Base-by-base conservation (phyloP, 2,113 vertebrate genomes). In the Takifugu bimaculatus region DNA sequence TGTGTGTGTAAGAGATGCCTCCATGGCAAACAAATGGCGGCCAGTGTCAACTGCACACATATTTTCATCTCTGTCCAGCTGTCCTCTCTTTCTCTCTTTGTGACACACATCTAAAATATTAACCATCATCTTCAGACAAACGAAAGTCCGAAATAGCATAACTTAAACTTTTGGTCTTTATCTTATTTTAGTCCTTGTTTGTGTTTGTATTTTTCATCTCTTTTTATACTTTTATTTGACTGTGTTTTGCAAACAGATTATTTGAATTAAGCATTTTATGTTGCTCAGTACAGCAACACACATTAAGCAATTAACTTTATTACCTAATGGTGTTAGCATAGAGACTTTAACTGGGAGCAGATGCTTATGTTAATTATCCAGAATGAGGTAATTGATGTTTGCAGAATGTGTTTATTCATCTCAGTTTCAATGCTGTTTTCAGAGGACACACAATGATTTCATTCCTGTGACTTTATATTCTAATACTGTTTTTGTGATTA, bases 31-130 rank as follows among this genome's bases (percentile, higher is more conserved):
- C 81, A 88, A 84, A 87, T 84, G 78, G 78, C 58, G 65, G 68
- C 62, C 49, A 67, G 59, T 71, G 67, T 77, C 70, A 53, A 28
- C 63, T 56, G 32, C 45, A 62, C 74, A 63, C 61, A 72, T 50
- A 74, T 65, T 68, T 74, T 65, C 65, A 65, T 87, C 62, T 80
- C 57, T 2, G 9, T 66, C 81, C 86, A 88, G 83, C 85, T 88
- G 81, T 85, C 75, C 57, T 65, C 29, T 78, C 50, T 74, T 77
- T 77, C 71, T 73, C 67, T 74, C 58, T 54, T 7, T 56, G 39
- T 47, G 45, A 14, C 45, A 5, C 2, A 35, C 32, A 5, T 35
- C 35, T 39, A 39, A 39, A 39, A 10, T 10, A 7, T 39, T 1
- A 20, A 39, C 35, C 35, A 10, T 39, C 5, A 39, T 39, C 35